phyloP scores from a whole-genome alignment of 2,888 invertebrate genomes.

The Mechanitis messenoides region DNA sequence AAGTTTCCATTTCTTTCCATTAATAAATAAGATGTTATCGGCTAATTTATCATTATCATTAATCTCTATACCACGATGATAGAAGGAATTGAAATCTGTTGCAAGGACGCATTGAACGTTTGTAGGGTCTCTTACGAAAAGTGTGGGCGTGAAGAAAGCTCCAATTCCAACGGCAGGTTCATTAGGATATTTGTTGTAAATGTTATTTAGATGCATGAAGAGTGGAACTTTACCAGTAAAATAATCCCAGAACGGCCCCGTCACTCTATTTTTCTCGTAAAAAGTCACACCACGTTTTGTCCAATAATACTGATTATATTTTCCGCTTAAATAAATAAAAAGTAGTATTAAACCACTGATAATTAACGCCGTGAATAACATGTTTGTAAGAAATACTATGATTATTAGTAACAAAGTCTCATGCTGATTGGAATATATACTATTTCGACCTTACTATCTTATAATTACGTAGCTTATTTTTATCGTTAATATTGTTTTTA shows the following conservation, averaged over 20 bases:
- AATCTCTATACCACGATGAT: constrained; percentile 31
- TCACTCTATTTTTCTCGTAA: constrained; percentile 36
- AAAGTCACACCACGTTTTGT: constrained; percentile 47
- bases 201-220: constrained; percentile 41
- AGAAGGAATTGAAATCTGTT: constrained; percentile 35
- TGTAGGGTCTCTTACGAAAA: constrained; percentile 34
- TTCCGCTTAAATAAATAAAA: constrained; percentile 36
- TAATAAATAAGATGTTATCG: constrained; percentile 34
- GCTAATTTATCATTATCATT: constrained; percentile 31
- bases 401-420: too few relatives aligned
- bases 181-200: constrained; percentile 43
- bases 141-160: constrained; percentile 27
- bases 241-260: constrained; percentile 47
- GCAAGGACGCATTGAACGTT: constrained; percentile 38
- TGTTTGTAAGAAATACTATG: neutral
- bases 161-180: constrained; percentile 49
- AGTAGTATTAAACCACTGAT: constrained; percentile 24
- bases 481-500: too few relatives aligned
- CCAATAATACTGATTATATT: constrained; percentile 48
- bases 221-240: constrained; percentile 35
- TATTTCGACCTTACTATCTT: too few relatives aligned
- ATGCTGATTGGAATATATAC: too few relatives aligned
- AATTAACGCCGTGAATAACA: constrained; percentile 34
- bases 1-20: constrained; percentile 39
- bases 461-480: too few relatives aligned